A percentile compares a stretch with the other conserved stretches of the same genome.
phyloP scores from a whole-genome alignment of 2,797 vertebrate species.

The Artibeus jamaicensis region DNA sequence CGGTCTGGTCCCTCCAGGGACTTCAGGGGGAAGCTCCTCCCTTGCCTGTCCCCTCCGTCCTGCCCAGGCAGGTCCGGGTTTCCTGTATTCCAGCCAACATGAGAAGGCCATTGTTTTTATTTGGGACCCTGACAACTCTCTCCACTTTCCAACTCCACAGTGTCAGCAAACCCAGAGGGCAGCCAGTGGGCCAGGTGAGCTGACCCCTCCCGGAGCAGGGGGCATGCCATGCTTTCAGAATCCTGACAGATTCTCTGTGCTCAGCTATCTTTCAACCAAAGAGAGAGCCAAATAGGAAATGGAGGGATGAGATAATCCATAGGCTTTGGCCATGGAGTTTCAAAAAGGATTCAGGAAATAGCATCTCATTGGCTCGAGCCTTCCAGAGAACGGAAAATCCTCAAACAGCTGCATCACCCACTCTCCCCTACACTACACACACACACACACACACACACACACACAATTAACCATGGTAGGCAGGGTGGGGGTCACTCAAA shows the following conservation, averaged over 20 bases:
- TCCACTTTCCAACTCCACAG: neutral
- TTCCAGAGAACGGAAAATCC: neutral
- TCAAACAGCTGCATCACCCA: neutral
- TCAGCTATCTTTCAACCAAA: neutral
- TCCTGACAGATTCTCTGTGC: neutral
- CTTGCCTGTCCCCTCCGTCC: neutral
- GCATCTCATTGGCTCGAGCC: neutral
- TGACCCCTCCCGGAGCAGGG: neutral
- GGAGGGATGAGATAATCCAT: neutral
- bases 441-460: neutral
- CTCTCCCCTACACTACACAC: neutral
- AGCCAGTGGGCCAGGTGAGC: neutral
- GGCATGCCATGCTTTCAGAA: neutral
- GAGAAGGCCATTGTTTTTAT: neutral
- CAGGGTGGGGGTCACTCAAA: neutral
- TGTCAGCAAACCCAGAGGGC: neutral
- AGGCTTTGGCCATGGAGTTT: neutral
- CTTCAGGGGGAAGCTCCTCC: neutral
- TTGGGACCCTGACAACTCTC: neutral
- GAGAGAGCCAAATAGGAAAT: conserved; percentile 13
- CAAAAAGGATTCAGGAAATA: neutral
- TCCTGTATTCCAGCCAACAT: neutral
- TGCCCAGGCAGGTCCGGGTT: neutral
- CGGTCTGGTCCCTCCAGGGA: neutral
- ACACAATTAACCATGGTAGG: neutral